Percentiles rank a stretch among this genome's conserved stretches.
phyloP scores from a whole-genome alignment of 2,797 vertebrate species.

The Sphaeramia orbicularis region DNA sequence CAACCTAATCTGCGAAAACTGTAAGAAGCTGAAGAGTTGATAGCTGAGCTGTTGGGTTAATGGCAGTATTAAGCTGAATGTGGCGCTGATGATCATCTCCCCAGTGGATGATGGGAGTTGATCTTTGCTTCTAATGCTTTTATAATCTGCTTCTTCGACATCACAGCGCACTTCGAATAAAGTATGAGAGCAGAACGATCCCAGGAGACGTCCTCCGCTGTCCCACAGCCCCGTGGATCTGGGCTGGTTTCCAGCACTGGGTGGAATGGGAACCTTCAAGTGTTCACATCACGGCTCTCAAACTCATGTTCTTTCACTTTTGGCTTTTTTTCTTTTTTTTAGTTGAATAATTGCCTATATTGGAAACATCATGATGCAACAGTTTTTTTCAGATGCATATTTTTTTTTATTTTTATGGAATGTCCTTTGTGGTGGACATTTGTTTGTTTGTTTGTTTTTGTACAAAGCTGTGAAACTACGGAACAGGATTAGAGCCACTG shows the following conservation, averaged over 20 bases:
- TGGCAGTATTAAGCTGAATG: conserved; percentile 31
- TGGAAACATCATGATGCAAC: no score
- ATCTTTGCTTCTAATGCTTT: conserved; percentile 41
- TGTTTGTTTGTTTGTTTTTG: no score
- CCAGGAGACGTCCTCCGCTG: conserved; percentile 24
- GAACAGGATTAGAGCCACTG: no score
- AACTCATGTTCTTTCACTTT: no score
- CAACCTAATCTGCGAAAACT: conserved; percentile 46
- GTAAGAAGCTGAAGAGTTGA: conserved; percentile 26
- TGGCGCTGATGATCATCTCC: conserved; percentile 37
- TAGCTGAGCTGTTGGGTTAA: conserved; percentile 48
- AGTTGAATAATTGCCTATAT: no score
- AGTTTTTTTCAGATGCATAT: no score
- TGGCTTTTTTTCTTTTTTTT: no score
- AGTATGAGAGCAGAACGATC: conserved; percentile 12
- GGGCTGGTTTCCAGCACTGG: background rate
- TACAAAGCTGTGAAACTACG: no score
- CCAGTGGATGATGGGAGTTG: conserved; percentile 43
- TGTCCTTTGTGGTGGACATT: no score
- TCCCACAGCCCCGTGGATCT: conserved; percentile 4
- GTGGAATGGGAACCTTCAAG: conserved; percentile 5
- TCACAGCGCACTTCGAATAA: conserved; percentile 21
- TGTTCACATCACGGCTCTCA: background rate
- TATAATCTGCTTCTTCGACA: conserved; percentile 39
- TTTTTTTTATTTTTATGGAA: no score